A percentile compares a stretch with the other conserved stretches of the same genome.
These are phyloP conservation scores for Chymomyza costata DNA, from an alignment of 1,140 invertebrate species.

Conservation along the genomic window DNA sequence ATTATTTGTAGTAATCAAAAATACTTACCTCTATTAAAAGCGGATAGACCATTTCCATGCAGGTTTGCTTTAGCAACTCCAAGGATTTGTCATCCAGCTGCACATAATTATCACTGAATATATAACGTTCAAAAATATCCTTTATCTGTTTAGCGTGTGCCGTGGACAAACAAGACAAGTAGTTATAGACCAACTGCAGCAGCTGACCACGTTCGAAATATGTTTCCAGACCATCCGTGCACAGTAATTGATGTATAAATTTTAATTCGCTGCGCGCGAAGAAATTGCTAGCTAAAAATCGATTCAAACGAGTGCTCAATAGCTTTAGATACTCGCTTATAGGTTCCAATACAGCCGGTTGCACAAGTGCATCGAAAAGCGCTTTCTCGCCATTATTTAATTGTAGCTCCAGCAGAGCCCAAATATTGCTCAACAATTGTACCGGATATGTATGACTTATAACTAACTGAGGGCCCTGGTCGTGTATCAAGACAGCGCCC, in stretches of 20 bases:
- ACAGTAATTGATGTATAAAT: constrained; percentile 56
- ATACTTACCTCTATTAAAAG: constrained; percentile 65
- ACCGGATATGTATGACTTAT: constrained; percentile 62
- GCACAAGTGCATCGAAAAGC: constrained; percentile 36
- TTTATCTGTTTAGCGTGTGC: constrained; percentile 57
- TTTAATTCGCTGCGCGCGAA: constrained; percentile 62
- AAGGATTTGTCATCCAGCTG: constrained; percentile 38
- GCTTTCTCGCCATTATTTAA: constrained; percentile 27
- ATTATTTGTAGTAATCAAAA: no score
- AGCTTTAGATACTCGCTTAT: constrained; percentile 44
- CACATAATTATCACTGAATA: constrained; percentile 56
- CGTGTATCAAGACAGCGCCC: constrained; percentile 56
- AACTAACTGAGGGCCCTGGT: constrained; percentile 59
- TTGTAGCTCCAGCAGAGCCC: constrained; percentile 42
- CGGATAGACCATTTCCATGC: constrained; percentile 55
- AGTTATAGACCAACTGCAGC: constrained; percentile 62
- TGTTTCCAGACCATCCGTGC: constrained; percentile 45
- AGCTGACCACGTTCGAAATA: constrained; percentile 45
- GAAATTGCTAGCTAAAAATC: constrained; percentile 57
- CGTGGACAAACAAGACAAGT: constrained; percentile 51
- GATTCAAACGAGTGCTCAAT: constrained; percentile 42
- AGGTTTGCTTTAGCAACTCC: constrained; percentile 46
- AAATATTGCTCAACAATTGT: constrained; percentile 54
- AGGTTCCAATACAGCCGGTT: constrained; percentile 46
- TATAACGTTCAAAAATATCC: constrained; percentile 54